Evolutionary conservation across 2,888 invertebrate species (phyloP), one percentile per base, ranked within the genome.

Genomic region (Ischnura elegans): DNA sequence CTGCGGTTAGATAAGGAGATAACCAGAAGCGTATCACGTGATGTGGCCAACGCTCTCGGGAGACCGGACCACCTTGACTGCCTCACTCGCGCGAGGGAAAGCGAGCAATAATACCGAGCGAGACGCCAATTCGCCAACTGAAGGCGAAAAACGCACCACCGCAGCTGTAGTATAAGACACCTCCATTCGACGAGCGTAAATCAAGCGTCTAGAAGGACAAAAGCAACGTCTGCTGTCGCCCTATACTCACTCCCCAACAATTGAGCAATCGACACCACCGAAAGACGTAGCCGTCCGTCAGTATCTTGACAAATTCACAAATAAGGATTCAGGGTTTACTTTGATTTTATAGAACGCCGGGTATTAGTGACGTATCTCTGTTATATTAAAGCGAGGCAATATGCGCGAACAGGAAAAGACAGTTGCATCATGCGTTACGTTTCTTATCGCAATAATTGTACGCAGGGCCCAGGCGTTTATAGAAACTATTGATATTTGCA

Each of bases 41-140:
- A 76, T 76, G 76, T 76, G 76, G 8, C 76, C 76, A 76, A 76
- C 76, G 0, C 29, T 36, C 76, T 36, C 6, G 25, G 5, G 25
- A 25, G 76, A 76, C 76, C 76, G 76, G 76, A 76, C 76, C 76
- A 76, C 76, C 76, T 76, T 76, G 76, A 76, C 76, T 36, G 76
- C 29, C 76, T 21, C 29, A 66, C 66, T 55, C 6, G 36, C 13
- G 51, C 51, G 51, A 51, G 51, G 16, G 51, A 51, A 13, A 51
- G 51, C 2, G 51, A 51, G 76, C 1, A 76, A 8, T 36, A 76
- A 76, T 25, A 29, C 2, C 76, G 16, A n/a, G 66, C 13, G 3
- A n/a, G 66, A 25, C 36, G 76, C 13, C 76, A 36, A 13, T 76
- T 29, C 76, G 36, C 36, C 76, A n/a, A 76, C 5, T 36, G 76